These are phyloP conservation scores for Fukomys damarensis DNA, from an alignment of 2,113 vertebrate genomes.

Conservation along the genomic window DNA sequence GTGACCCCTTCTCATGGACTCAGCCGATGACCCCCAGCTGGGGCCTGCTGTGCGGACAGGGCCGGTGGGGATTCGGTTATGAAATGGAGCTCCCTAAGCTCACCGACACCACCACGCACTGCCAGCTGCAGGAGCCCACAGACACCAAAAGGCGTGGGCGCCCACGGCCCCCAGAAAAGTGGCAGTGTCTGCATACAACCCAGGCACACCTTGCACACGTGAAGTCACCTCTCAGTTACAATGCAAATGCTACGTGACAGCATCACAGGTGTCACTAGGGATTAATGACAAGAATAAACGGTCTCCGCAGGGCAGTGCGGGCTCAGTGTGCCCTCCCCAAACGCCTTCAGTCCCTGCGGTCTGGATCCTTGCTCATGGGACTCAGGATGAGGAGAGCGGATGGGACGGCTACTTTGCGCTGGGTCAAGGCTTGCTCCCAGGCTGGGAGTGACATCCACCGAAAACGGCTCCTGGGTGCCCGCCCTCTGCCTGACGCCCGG, in stretches of 20 bases:
- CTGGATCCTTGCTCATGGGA: background rate
- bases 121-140: no score
- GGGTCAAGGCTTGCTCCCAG: background rate
- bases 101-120: conserved; percentile 56
- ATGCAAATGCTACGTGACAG: background rate
- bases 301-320: no score
- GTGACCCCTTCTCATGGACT: conserved; percentile 88
- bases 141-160: no score
- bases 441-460: background rate
- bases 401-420: conserved; percentile 62
- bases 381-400: background rate
- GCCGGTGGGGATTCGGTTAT: conserved; percentile 78
- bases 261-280: no score
- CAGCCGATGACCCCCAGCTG: conserved; percentile 76
- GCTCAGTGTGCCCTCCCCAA: background rate
- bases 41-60: background rate
- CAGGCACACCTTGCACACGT: background rate
- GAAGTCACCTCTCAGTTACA: background rate
- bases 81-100: conserved; percentile 85
- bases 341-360: background rate
- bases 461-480: accelerated
- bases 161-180: no score
- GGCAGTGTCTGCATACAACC: background rate
- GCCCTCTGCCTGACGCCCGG: accelerated
- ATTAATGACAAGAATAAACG: background rate